Percentiles rank a stretch among this genome's conserved stretches.
phyloP scores from a whole-genome alignment of 2,888 invertebrate genomes.

The Drosophila stalkeri region DNA sequence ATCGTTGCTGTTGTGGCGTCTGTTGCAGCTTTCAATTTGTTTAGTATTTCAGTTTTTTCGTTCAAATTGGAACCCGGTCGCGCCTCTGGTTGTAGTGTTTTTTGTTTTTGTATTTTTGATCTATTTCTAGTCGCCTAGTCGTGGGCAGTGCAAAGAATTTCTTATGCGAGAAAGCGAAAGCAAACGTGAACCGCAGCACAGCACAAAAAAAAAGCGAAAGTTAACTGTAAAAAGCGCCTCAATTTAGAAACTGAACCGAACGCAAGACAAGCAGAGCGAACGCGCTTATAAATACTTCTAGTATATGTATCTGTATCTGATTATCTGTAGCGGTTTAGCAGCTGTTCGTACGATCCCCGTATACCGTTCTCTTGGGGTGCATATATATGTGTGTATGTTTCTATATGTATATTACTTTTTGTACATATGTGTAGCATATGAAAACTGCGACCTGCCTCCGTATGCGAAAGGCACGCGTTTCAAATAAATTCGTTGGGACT shows the following conservation, averaged over 20 bases:
- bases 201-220: slow-evolving; percentile 70
- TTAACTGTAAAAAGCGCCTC: slow-evolving; percentile 66
- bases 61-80: slow-evolving; percentile 21
- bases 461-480: slow-evolving; percentile 51
- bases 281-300: slow-evolving; percentile 75
- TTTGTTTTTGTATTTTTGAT: slow-evolving; percentile 29
- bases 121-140: slow-evolving; percentile 63
- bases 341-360: slow-evolving; percentile 50
- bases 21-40: slow-evolving; percentile 56
- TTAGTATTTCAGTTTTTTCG: slow-evolving; percentile 34
- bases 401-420: slow-evolving; percentile 14
- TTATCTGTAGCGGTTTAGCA: slow-evolving; percentile 70
- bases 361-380: slow-evolving; percentile 2
- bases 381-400: slow-evolving; percentile 19
- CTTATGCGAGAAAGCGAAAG: slow-evolving; percentile 69
- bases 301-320: slow-evolving; percentile 74
- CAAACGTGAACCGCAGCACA: slow-evolving; percentile 49
- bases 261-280: slow-evolving; percentile 34
- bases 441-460: slow-evolving; percentile 54
- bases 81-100: slow-evolving; percentile 1
- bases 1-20: slow-evolving; percentile 28
- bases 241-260: slow-evolving; percentile 54
- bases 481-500: slow-evolving; percentile 35
- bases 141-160: slow-evolving; percentile 71
- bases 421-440: slow-evolving; percentile 50